Conservation (phyloP, 35 echinoderm and acorn worm genomes). For the Amphiura filiformis region DNA sequence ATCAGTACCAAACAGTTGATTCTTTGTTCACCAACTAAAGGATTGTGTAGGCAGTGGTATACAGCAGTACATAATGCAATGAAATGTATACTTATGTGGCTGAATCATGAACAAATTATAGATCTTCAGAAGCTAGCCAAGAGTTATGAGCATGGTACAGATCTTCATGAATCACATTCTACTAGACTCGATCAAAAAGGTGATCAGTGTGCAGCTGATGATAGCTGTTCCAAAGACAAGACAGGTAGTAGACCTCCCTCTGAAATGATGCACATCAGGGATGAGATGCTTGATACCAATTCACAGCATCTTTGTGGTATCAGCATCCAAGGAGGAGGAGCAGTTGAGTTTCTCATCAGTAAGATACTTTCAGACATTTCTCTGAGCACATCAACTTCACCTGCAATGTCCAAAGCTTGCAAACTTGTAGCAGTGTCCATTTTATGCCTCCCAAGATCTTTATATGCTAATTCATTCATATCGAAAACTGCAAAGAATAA, state of each 20-base stretch:
- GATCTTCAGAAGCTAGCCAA: background rate
- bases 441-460: constrained; percentile 19
- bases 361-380: background rate
- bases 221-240: background rate
- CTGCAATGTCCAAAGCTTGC: background rate
- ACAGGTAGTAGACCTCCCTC: background rate
- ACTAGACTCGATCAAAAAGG: background rate
- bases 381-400: background rate
- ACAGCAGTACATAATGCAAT: constrained; percentile 13
- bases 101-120: background rate
- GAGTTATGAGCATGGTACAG: background rate
- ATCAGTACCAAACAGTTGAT: constrained; percentile 5
- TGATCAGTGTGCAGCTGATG: background rate
- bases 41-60: constrained; percentile 32
- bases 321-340: constrained; percentile 23
- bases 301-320: background rate
- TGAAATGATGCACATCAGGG: background rate
- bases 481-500: background rate
- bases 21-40: constrained; percentile 28
- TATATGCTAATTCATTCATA: constrained; percentile 12
- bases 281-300: background rate
- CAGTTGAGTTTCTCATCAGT: constrained; percentile 7
- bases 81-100: constrained; percentile 26
- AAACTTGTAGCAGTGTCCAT: background rate
- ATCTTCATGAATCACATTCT: background rate